Evolutionary conservation across 2,113 vertebrate species (phyloP), one percentile per base, ranked within the genome.

Genomic region (Aphyosemion australe): DNA sequence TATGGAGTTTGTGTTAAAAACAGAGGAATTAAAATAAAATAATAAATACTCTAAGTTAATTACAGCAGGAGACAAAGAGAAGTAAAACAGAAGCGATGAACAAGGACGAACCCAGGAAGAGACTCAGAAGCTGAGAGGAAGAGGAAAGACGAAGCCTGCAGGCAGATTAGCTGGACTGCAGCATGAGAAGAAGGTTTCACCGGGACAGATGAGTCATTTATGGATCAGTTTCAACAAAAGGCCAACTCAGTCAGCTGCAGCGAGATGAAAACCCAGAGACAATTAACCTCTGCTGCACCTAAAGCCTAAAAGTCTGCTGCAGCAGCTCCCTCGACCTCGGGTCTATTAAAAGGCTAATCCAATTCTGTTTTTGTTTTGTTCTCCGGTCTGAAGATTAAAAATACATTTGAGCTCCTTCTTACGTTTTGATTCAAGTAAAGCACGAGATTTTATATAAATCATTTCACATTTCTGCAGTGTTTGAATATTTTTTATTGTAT

Each of bases 241-340:
- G 52, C 48, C 21, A 11, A 1, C 61, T 42, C 31, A 16, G 26
- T 20, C 52, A 48, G 52, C 53, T 18, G 16, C 68, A 56, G 54
- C 77, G 65, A 68, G 42, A 49, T 46, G 34, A 62, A 63, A 70
- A 64, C 73, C 43, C 31, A 67, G 41, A 68, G 41, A 37, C 59
- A 77, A 68, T 77, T 84, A 71, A 80, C 77, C 77, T 74, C 45
- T 15, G 32, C 51, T 32, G 43, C 51, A 16, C 15, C 53, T 26
- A 52, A 41, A 62, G 31, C 19, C 66, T 37, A 8, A 5, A 5
- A 66, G 12, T 37, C 42, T 31, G 5, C 39, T 16, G 41, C 45
- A 61, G 46, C 21, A 10, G 5, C 66, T 45, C 32, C 2, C 37
- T 1, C n/a, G 2, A 8, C n/a, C 18, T 65, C 65, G 47, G 43